phyloP scores from a whole-genome alignment of 2,888 invertebrate genomes.

The Synergus gifuensis region DNA sequence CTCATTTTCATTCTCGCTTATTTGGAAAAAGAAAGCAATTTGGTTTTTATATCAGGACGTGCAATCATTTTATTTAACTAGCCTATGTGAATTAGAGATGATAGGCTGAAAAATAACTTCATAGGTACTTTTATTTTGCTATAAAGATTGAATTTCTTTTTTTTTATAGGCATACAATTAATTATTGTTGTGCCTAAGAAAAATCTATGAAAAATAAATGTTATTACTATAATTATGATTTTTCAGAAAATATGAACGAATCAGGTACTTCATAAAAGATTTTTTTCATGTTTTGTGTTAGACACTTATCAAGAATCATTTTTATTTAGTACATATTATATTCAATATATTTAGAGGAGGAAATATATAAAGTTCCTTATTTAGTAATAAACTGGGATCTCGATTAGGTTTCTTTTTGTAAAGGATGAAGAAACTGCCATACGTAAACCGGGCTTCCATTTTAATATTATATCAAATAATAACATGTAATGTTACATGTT shows the following conservation, averaged over 20 bases:
- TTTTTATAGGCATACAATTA: not conserved
- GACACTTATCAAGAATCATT: not conserved
- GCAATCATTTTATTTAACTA: conserved; percentile 12
- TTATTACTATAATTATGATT: conserved; percentile 2
- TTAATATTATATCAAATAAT: conserved; percentile 6
- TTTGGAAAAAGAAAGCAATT: not conserved
- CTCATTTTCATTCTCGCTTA: not conserved
- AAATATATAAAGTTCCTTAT: not conserved
- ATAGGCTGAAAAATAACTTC: not conserved
- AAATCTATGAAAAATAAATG: not conserved
- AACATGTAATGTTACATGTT: not conserved
- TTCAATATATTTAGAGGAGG: not conserved
- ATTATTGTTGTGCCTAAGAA: not conserved
- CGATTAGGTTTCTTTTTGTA: not conserved
- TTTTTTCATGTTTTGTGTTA: conserved; percentile 5
- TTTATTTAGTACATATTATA: not conserved
- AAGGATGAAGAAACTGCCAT: not conserved
- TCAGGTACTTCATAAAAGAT: not conserved
- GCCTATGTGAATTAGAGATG: not conserved
- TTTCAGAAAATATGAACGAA: conserved; percentile 4
- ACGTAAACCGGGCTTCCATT: conserved; percentile 23
- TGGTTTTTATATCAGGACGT: conserved; percentile 27
- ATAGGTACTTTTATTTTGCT: not conserved
- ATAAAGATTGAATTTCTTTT: not conserved
- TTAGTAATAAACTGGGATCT: conserved; percentile 1